phyloP scores from a whole-genome alignment of 2,888 invertebrate species.

The Ophioninae sp. region DNA sequence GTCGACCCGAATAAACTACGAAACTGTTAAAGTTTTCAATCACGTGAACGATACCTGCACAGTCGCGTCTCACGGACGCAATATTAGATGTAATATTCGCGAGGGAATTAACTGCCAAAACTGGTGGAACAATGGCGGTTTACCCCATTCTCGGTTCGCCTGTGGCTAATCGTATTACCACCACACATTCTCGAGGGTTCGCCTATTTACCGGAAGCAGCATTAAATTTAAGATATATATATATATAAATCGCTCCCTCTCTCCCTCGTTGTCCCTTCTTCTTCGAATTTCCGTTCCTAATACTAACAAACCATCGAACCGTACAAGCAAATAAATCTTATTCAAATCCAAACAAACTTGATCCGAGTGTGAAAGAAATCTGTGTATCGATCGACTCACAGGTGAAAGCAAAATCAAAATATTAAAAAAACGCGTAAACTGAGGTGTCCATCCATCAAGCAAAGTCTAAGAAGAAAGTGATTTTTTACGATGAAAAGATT shows the following conservation, averaged over 20 bases:
- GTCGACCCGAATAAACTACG: neutral
- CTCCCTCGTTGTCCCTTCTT: constrained; percentile 14
- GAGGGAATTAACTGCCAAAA: constrained; percentile 55
- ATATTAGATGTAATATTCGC: constrained; percentile 52
- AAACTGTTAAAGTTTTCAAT: neutral
- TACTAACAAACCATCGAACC: neutral
- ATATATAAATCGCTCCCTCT: constrained; percentile 30
- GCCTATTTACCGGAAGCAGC: constrained; percentile 44
- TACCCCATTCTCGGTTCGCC: constrained; percentile 55
- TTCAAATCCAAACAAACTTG: neutral
- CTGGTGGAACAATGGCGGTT: constrained; percentile 60
- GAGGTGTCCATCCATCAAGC: neutral
- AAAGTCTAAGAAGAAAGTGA: neutral
- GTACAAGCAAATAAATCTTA: neutral
- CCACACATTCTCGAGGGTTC: constrained; percentile 60
- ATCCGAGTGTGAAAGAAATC: neutral
- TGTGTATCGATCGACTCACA: neutral
- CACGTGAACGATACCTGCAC: neutral
- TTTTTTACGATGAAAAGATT: neutral
- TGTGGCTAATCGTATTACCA: constrained; percentile 58
- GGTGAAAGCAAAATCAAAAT: neutral
- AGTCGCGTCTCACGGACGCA: neutral
- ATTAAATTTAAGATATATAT: constrained; percentile 39
- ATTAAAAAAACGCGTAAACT: neutral
- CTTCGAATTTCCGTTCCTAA: constrained; percentile 37